Base-by-base conservation (phyloP, 2,113 vertebrate species). In the Scomber scombrus region DNA sequence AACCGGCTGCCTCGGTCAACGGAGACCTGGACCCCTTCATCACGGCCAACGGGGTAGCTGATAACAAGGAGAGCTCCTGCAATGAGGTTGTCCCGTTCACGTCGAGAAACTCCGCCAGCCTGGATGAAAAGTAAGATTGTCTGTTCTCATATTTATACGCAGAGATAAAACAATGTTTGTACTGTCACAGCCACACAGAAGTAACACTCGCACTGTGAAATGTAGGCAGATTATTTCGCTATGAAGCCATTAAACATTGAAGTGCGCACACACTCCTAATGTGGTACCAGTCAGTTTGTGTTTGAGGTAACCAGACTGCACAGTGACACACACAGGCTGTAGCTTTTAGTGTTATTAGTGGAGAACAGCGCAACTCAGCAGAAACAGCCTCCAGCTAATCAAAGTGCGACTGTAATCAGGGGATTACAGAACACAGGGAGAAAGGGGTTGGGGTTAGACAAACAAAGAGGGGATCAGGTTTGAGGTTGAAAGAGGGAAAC, bases 91-190 rank as follows among this genome's bases (percentile, higher is more conserved):
- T 92, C 55, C 88, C 66, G 23, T 88, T 93, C 29, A 86, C 90
- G 0, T 64, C 90, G 18, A 51, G 7, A 0, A 95, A 93, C 78
- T 92, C 88, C 0, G 55, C 85, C 72, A 87, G 58, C 67, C 67
- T 93, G 0, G 93, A 95, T 74, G 94, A 96, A 57, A 95, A 96
- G 96, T 97, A 94, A 90, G 91, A 74, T 0, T 26, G 0, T 1
- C 10, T 11, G 3, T 61, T 14, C 19, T 79, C 23, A 4, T 45
- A 29, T 43, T 63, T n/a, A 23, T 29, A 72, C 23, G 71, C 14
- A 50, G 43, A 55, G 12, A 21, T 15, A 54, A 47, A 50, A 63
- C 54, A 8, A 13, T 9, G 19, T 29, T 72, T 13, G 8, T 4
- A 5, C 18, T 51, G 23, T 3, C 1, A 66, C 43, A 26, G 49